Evolutionary conservation across 2,797 vertebrate species (phyloP).

Genomic region (Spondyliosoma cantharus): DNA sequence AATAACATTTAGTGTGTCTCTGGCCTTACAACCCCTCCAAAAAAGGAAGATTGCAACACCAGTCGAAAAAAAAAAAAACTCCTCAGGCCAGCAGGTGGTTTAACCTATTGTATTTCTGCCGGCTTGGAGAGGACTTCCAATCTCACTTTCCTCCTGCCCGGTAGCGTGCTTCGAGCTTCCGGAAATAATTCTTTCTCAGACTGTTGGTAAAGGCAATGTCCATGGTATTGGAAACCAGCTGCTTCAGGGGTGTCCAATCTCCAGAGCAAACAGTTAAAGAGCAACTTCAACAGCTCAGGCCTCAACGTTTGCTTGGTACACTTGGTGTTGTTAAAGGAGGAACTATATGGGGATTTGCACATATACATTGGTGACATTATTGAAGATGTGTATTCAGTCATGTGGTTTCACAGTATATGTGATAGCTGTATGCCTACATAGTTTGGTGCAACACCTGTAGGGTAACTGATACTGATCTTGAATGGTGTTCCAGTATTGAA

Average conservation of each 20-base stretch:
- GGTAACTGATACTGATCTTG: not conserved
- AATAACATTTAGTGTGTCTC: constrained; percentile 71
- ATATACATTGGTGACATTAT: not conserved
- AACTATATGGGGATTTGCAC: constrained; percentile 9
- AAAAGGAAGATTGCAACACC: constrained; percentile 69
- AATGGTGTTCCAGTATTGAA: not conserved
- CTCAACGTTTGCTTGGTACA: constrained; percentile 35
- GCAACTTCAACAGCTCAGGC: constrained; percentile 56
- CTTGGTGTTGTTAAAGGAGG: constrained; percentile 31
- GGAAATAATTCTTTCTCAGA: constrained; percentile 80
- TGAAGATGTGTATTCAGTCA: not conserved
- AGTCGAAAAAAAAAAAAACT: constrained; percentile 55
- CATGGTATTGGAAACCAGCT: constrained; percentile 79
- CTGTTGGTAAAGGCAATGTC: constrained; percentile 78
- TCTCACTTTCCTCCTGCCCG: constrained; percentile 64
- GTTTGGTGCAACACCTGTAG: not conserved
- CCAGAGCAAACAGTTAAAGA: constrained; percentile 62
- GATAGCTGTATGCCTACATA: not conserved
- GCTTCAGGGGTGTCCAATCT: constrained; percentile 69
- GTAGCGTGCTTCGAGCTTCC: constrained; percentile 68
- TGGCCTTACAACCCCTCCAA: constrained; percentile 69
- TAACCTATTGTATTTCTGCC: constrained; percentile 77
- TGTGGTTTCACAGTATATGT: not conserved
- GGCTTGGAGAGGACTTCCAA: constrained; percentile 69
- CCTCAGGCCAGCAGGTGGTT: constrained; percentile 73